phyloP scores from a whole-genome alignment of 2,888 invertebrate species.

The Callyntrura sp. region DNA sequence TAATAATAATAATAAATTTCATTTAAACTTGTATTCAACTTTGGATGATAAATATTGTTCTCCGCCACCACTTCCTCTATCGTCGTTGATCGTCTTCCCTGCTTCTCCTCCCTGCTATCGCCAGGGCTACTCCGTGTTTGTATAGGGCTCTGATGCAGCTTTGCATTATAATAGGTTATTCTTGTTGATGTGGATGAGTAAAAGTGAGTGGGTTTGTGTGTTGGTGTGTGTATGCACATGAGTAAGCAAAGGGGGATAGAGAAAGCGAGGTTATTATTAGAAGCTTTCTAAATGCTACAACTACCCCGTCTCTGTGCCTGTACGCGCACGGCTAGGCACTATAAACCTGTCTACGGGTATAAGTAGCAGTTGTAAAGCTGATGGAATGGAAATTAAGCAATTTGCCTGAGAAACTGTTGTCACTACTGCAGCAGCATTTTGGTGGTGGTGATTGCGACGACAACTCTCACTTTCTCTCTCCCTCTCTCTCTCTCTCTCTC shows the following conservation, averaged over 20 bases:
- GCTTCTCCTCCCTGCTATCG: background rate
- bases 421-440: background rate
- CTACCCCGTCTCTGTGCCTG: background rate
- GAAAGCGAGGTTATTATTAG: background rate
- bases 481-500: too few species aligned
- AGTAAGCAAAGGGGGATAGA: background rate
- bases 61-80: background rate
- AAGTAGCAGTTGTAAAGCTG: slow-evolving; percentile 31
- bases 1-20: slow-evolving; percentile 52
- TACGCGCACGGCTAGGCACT: background rate
- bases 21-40: slow-evolving; percentile 47
- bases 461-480: too few species aligned
- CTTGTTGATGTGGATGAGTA: background rate
- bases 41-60: slow-evolving; percentile 11
- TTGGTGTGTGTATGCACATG: background rate
- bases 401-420: slow-evolving; percentile 37
- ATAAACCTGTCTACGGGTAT: background rate
- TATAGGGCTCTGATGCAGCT: slow-evolving; percentile 31
- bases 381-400: slow-evolving; percentile 49
- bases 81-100: too few species aligned
- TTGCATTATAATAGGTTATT: slow-evolving; percentile 41
- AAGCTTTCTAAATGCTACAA: background rate
- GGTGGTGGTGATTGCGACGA: background rate
- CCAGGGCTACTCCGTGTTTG: background rate
- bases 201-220: background rate